Conservation (phyloP, 2,113 vertebrate species). For the Lepisosteus osseus region DNA sequence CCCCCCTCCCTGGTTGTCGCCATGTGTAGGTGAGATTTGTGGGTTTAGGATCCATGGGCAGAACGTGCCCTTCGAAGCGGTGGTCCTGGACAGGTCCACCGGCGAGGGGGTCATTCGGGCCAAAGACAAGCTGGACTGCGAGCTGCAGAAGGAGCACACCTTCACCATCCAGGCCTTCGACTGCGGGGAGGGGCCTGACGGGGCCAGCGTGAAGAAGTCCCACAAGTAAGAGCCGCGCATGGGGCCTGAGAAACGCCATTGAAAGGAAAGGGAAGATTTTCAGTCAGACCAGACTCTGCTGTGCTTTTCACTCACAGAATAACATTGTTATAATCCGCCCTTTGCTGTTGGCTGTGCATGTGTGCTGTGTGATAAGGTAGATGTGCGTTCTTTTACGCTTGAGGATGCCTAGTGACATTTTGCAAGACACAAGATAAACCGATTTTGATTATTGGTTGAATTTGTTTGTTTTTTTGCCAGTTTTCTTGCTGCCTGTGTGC, state of each 20-base stretch:
- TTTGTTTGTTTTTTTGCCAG: no score
- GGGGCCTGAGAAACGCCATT: not conserved
- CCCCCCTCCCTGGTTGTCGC: conserved; percentile 21
- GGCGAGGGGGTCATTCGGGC: conserved; percentile 90
- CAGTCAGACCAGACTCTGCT: no score
- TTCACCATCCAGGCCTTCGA: conserved; percentile 97
- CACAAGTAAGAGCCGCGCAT: conserved; percentile 81
- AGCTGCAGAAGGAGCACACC: conserved; percentile 93
- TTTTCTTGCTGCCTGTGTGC: no score
- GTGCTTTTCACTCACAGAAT: no score
- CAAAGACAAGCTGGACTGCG: conserved; percentile 91
- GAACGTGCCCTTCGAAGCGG: conserved; percentile 92
- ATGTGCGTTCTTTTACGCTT: no score
- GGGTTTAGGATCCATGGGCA: conserved; percentile 96
- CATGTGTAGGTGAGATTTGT: conserved; percentile 88
- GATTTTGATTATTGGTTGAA: no score
- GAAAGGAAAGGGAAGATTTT: no score
- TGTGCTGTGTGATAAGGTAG: no score
- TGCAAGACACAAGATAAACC: no score
- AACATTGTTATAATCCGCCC: no score
- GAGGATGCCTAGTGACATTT: no score
- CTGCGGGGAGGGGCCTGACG: conserved; percentile 90
- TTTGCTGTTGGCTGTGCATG: no score
- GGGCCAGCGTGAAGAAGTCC: conserved; percentile 85
- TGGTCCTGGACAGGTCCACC: conserved; percentile 95